These are phyloP conservation scores for Leuctra nigra DNA, from an alignment of 2,888 invertebrate genomes.

Conservation along the genomic window DNA sequence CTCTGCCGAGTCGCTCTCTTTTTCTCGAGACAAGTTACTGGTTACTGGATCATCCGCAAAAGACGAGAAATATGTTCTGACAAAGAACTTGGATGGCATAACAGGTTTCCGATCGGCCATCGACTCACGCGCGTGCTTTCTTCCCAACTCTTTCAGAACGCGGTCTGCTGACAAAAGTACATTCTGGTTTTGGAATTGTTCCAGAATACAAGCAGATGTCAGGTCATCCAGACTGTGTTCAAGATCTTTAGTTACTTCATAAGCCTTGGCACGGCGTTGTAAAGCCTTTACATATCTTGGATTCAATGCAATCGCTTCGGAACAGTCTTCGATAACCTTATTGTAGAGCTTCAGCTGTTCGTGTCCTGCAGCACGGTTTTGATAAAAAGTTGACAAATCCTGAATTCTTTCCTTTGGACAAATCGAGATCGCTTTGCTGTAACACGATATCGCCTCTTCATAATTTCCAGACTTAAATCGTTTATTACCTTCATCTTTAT, in stretches of 20 bases:
- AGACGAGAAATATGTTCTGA: slow-evolving; percentile 79
- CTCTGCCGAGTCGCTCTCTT: slow-evolving; percentile 38
- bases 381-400: slow-evolving; percentile 86
- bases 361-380: slow-evolving; percentile 92
- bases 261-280: slow-evolving; percentile 72
- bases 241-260: slow-evolving; percentile 73
- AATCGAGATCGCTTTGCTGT: slow-evolving; percentile 88
- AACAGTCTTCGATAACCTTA: slow-evolving; percentile 80
- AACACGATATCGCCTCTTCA: slow-evolving; percentile 82
- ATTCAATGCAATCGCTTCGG: slow-evolving; percentile 75
- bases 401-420: slow-evolving; percentile 67
- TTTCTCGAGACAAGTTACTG: slow-evolving; percentile 42
- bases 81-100: slow-evolving; percentile 79
- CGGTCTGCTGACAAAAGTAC: slow-evolving; percentile 80
- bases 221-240: slow-evolving; percentile 83
- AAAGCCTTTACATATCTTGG: slow-evolving; percentile 85
- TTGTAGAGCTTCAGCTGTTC: slow-evolving; percentile 84
- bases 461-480: slow-evolving; percentile 81
- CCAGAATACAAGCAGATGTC: slow-evolving; percentile 86
- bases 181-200: slow-evolving; percentile 76
- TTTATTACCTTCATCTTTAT: slow-evolving; percentile 84
- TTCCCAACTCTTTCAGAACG: slow-evolving; percentile 72
- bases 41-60: slow-evolving; percentile 82
- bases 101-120: slow-evolving; percentile 60
- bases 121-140: slow-evolving; percentile 66